Base-by-base conservation (phyloP, 2,113 vertebrate genomes). In the Opisthocomus hoazin region DNA sequence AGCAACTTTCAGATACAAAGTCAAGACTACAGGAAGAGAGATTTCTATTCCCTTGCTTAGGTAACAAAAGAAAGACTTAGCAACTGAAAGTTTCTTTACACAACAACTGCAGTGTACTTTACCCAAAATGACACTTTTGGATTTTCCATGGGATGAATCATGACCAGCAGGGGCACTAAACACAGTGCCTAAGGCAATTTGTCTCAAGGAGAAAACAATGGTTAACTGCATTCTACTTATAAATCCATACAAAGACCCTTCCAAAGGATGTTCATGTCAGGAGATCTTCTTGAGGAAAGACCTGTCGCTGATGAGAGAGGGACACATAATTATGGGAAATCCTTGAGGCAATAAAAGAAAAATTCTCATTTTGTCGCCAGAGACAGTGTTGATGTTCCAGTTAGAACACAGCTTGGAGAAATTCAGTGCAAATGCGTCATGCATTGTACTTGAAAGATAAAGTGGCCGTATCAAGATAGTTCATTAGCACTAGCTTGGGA, bases 1-100 rank as follows among this genome's bases (percentile, higher is more conserved):
- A 68, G 4, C 6, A 45, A 41, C 4, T 90, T 84, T 34, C 58
- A 50, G 37, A 30, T 43, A 37, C 2, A 57, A 77, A 90, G 54
- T 37, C 29, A 48, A 65, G 11, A 15, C 8, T 9, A 9, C 46
- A 2, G 10, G 0, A 74, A 74, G 19, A 53, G 5, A 37, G 0
- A 1, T 32, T 60, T 58, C 22, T 61, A 21, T 8, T 90, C 30
- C 11, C 30, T 54, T 70, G 54, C 21, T 80, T 30, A 24, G 26
- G 9, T 20, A 64, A 30, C 6, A 57, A 54, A 60, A 89, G 21
- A 51, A 71, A 75, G 83, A 16, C 1, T 12, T 56, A 61, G 3
- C 7, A 41, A 3, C 10, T 57, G 22, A 29, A 60, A 66, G 4
- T 15, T 61, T 89, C 18, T 37, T 37, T 46, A 1, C 37, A 27